Evolutionary conservation across 2,888 invertebrate genomes (phyloP), one percentile per base, ranked within the genome.

Genomic region (Acrocyrtus sp.): DNA sequence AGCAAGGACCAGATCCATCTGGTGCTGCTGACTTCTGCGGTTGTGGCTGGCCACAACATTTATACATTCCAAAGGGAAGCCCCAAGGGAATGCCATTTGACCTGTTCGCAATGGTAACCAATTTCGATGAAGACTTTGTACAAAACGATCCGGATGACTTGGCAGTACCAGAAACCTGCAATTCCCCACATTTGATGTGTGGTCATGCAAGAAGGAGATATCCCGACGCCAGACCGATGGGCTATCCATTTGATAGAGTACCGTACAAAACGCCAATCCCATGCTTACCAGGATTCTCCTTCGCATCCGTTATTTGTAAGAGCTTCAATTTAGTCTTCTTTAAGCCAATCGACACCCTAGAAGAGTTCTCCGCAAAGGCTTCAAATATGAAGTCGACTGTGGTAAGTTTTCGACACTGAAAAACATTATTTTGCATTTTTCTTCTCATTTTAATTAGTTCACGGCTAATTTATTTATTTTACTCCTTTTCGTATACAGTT

Each of bases 11-110:
- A 19, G 69, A 60, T 26, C 27, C 41, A 5, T 58, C 61, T 12
- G 60, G 61, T 12, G 47, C 66, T 24, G 54, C 68, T 1, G 61
- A 76, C 17, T 75, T 67, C 12, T 74, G 67, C 6, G 65, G 89
- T 88, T 83, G 83, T 76, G 82, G 82, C 34, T 94, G 94, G 93
- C 94, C 94, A 0, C 90, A 93, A 74, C 93, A 94, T 84, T 88
- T 94, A 88, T 87, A 93, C 6, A 80, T 92, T 45, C 91, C 0
- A 91, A 89, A 84, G 94, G 94, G 1, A 89, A 83, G 5, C 82
- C 86, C 0, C 86, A 87, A 78, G 72, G 93, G 93, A 27, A 72
- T 74, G 74, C 62, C 51, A 10, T 76, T 76, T 39, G 76, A 76
- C 34, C 61, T 76, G 0, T 76, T 76, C 24, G 72, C 74, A 1